phyloP scores from a whole-genome alignment of 2,888 invertebrate genomes.

The Himalopsyche tibetana region DNA sequence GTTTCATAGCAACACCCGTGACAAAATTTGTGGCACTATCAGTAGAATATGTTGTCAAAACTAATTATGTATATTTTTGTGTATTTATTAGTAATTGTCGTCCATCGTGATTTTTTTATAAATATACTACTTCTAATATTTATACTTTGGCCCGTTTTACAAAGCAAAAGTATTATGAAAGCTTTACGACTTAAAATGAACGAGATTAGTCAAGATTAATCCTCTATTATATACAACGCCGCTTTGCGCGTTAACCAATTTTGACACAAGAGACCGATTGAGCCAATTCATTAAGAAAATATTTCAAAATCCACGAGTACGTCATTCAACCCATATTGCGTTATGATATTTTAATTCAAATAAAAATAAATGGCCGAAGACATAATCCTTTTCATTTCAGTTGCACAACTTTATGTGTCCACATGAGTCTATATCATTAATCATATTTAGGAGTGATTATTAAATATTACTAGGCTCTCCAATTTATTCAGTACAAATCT shows the following conservation, averaged over 20 bases:
- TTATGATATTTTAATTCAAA: slow-evolving; percentile 1
- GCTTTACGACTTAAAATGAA: background rate
- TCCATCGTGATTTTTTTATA: background rate
- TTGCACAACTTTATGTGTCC: background rate
- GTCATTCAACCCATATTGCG: background rate
- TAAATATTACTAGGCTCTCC: background rate
- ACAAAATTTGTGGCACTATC: too few species aligned
- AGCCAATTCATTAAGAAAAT: slow-evolving; percentile 27
- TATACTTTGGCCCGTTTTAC: background rate
- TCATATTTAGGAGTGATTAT: slow-evolving; percentile 15
- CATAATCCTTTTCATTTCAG: slow-evolving; percentile 23
- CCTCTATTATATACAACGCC: background rate
- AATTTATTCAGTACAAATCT: slow-evolving; percentile 7
- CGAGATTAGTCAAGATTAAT: background rate
- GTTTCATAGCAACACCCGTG: too few species aligned
- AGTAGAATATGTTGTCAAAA: too few species aligned
- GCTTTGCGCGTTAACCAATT: slow-evolving; percentile 5
- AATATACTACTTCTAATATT: background rate
- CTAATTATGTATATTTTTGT: too few species aligned
- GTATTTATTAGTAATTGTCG: too few species aligned
- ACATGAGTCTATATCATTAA: background rate
- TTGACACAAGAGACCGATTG: slow-evolving; percentile 18
- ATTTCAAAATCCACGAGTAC: background rate
- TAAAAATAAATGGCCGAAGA: slow-evolving; percentile 3
- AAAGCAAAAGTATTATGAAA: background rate